Base-by-base conservation (phyloP, 2,113 vertebrate genomes). In the Festucalex cinctus region DNA sequence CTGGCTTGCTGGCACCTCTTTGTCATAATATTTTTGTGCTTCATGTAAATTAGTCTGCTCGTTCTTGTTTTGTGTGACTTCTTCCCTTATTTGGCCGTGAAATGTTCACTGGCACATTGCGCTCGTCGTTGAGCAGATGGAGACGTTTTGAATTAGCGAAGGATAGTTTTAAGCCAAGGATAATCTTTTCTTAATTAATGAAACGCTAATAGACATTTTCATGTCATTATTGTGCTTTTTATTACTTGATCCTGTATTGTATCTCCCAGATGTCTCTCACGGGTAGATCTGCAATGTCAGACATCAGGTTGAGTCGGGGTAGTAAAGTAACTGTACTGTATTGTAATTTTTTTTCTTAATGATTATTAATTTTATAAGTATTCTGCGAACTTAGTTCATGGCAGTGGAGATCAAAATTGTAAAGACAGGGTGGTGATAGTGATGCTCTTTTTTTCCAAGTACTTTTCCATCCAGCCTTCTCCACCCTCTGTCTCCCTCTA, bases 91-190 rank as follows among this genome's bases (percentile, higher is more conserved):
- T 63, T 82, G 75, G 68, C 75, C 48, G 26, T 39, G 8, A 39
- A 39, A 64, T 69, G 4, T 68, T 58, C 61, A 22, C 43, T 77
- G 70, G 74, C 80, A 51, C 58, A 26, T 62, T 54, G 26, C 26
- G 22, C 12, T 62, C 48, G 63, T 28, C 70, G 71, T 65, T 61
- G 54, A 57, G 44, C 85, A 83, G 81, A 87, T 82, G 78, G 85
- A 78, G 32, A 54, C 49, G 36, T 77, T 72, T 73, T 60, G 32
- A 71, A 65, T 57, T n/a, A 51, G 44, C 49, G 10, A 71, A 77
- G 54, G 19, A 51, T 12, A 65, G 64, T 3, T 56, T 77, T 64
- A 6, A 63, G 66, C 72, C 62, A 54, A 54, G 26, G 37, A 53
- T 9, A 4, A 63, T 41, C 56, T 13, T 28, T 22, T 28, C 62